phyloP scores from a whole-genome alignment of 1,140 invertebrate genomes.

The Phymastichus coffea region DNA sequence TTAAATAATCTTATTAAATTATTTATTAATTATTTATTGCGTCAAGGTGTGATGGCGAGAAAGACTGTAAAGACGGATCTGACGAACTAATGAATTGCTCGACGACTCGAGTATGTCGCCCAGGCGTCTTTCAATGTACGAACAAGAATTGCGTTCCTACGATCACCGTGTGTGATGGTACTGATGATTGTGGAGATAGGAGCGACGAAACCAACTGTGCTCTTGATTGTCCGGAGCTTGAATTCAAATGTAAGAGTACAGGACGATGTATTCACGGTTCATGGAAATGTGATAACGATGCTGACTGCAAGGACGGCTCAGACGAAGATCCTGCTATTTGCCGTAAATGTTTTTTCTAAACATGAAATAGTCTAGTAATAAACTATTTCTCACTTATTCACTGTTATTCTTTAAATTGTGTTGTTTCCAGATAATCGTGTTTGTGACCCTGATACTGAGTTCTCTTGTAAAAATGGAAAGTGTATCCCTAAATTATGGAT shows the following conservation, averaged over 20 bases:
- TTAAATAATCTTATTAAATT: constrained; percentile 6
- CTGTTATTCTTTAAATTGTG: no score
- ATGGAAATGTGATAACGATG: constrained; percentile 95
- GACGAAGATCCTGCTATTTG: constrained; percentile 90
- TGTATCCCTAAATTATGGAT: constrained; percentile 96
- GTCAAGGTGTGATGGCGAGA: constrained; percentile 74
- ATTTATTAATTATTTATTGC: constrained; percentile 28
- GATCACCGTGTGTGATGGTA: constrained; percentile 90
- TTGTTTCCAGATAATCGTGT: constrained; percentile 67
- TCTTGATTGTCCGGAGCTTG: constrained; percentile 83
- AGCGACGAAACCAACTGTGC: constrained; percentile 82
- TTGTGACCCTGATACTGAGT: constrained; percentile 83
- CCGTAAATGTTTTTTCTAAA: constrained; percentile 66
- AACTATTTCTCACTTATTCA: no score
- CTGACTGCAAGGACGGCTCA: constrained; percentile 91
- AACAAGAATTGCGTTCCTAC: constrained; percentile 92
- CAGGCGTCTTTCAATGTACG: constrained; percentile 91
- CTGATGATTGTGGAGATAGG: constrained; percentile 84
- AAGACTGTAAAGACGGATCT: constrained; percentile 86
- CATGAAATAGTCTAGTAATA: no score
- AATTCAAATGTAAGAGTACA: constrained; percentile 89
- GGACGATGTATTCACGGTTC: constrained; percentile 88
- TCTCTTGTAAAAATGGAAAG: constrained; percentile 84
- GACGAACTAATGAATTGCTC: constrained; percentile 87
- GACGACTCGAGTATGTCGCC: constrained; percentile 67